Conservation (phyloP, 2,888 invertebrate species). For the Cataglyphis altisquamis region DNA sequence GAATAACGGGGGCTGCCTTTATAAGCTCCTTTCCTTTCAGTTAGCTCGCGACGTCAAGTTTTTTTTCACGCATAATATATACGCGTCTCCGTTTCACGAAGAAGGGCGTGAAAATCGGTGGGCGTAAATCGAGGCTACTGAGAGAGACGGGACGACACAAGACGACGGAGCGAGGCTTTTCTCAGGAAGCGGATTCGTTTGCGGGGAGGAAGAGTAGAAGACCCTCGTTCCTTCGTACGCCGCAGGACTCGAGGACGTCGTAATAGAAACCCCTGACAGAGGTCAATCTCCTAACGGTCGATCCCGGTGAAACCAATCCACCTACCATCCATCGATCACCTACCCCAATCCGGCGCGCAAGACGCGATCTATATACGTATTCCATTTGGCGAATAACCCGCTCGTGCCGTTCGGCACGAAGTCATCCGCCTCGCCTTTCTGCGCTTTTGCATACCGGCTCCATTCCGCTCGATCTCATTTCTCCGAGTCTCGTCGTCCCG, state of each 20-base stretch:
- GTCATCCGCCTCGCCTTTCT: constrained; percentile 58
- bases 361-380: constrained; percentile 69
- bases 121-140: constrained; percentile 59
- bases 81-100: constrained; percentile 25
- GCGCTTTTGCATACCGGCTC: constrained; percentile 61
- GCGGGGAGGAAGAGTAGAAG: constrained; percentile 23
- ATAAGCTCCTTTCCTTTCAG: constrained; percentile 31
- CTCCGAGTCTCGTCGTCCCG: constrained; percentile 29
- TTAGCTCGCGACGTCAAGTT: constrained; percentile 27
- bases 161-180: constrained; percentile 10
- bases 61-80: constrained; percentile 41
- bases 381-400: constrained; percentile 72
- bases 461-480: constrained; percentile 48
- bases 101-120: constrained; percentile 66
- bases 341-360: constrained; percentile 60
- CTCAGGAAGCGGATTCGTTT: constrained; percentile 41
- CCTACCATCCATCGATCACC: constrained; percentile 77
- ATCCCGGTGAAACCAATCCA: constrained; percentile 76
- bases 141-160: background rate
- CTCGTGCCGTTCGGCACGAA: constrained; percentile 54
- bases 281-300: constrained; percentile 81
- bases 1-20: background rate
- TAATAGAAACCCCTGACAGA: constrained; percentile 82
- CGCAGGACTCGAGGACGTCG: constrained; percentile 72
- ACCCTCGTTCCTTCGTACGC: constrained; percentile 63